Evolutionary conservation across 2,888 invertebrate species (phyloP).

Genomic region (Cartodere bifasciata): DNA sequence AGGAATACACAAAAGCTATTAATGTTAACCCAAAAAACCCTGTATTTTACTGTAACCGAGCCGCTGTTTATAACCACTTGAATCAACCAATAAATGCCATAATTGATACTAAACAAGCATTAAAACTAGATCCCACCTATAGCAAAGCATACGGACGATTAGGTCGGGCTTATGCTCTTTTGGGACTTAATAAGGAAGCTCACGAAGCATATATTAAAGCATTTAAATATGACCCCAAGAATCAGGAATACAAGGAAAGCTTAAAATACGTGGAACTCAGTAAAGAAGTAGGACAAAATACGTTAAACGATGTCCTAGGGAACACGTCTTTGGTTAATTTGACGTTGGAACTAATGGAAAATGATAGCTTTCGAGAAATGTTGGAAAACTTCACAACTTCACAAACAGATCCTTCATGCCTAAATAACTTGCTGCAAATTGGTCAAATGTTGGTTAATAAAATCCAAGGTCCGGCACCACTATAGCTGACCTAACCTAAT

Average conservation of each 20-base stretch:
- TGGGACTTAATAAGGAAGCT: slow-evolving; percentile 71
- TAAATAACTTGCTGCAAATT: slow-evolving; percentile 10
- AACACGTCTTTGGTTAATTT: slow-evolving; percentile 8
- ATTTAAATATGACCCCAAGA: slow-evolving; percentile 76
- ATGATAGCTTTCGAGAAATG: slow-evolving; percentile 9
- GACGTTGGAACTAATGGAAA: slow-evolving; percentile 10
- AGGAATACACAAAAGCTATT: slow-evolving; percentile 54
- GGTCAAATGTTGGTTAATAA: slow-evolving; percentile 9
- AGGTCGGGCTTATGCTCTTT: slow-evolving; percentile 69
- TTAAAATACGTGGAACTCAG: slow-evolving; percentile 64
- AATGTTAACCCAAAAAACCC: slow-evolving; percentile 74
- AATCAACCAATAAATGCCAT: slow-evolving; percentile 72
- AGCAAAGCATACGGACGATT: slow-evolving; percentile 87
- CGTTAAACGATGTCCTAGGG: slow-evolving; percentile 3
- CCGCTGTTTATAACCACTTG: slow-evolving; percentile 83
- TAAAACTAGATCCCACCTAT: slow-evolving; percentile 76
- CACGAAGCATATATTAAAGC: slow-evolving; percentile 76
- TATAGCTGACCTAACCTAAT: too few relatives aligned
- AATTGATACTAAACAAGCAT: slow-evolving; percentile 76
- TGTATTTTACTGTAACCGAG: slow-evolving; percentile 91
- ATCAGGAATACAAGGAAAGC: slow-evolving; percentile 78
- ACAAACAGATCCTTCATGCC: slow-evolving; percentile 7
- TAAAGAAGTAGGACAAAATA: not conserved
- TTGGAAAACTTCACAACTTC: slow-evolving; percentile 8
- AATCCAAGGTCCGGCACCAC: slow-evolving; percentile 6